Percentiles rank a stretch among this genome's conserved stretches.
Evolutionary conservation across 2,888 invertebrate species (phyloP).

Genomic region (Patella depressa): DNA sequence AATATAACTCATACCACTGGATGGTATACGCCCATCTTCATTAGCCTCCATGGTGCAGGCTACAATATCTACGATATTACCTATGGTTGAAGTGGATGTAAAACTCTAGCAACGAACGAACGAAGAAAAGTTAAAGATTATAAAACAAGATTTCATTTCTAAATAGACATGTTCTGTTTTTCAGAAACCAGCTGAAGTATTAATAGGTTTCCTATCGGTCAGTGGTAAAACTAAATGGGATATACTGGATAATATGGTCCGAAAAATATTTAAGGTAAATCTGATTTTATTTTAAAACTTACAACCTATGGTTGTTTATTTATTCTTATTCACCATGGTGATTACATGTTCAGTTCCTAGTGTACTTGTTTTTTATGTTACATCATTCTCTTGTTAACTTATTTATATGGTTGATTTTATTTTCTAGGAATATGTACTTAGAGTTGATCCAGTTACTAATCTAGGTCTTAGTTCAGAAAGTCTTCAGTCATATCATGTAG

Average conservation of each 20-base stretch:
- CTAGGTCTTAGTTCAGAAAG: constrained; percentile 88
- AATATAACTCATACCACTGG: too few relatives aligned
- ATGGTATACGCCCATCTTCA: too few relatives aligned
- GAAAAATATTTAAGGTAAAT: constrained; percentile 85
- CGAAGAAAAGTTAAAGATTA: background rate
- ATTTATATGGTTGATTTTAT: constrained; percentile 11
- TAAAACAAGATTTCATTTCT: constrained; percentile 27
- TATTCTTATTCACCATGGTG: too few relatives aligned
- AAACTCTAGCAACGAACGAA: too few relatives aligned
- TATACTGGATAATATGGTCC: constrained; percentile 89
- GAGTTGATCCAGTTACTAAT: constrained; percentile 93
- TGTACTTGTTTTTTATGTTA: background rate
- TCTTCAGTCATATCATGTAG: constrained; percentile 92
- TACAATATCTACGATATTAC: too few relatives aligned
- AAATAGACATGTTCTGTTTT: constrained; percentile 26
- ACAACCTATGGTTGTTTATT: background rate
- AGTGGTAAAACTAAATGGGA: constrained; percentile 96
- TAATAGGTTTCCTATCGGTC: constrained; percentile 90
- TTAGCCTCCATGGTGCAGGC: too few relatives aligned
- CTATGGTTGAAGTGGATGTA: too few relatives aligned
- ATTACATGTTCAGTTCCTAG: background rate
- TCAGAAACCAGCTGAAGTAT: constrained; percentile 76
- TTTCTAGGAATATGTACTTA: constrained; percentile 83
- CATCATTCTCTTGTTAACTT: background rate
- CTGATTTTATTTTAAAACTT: background rate